Evolutionary conservation across 1,140 invertebrate species (phyloP).

Genomic region (Asobara japonica): DNA sequence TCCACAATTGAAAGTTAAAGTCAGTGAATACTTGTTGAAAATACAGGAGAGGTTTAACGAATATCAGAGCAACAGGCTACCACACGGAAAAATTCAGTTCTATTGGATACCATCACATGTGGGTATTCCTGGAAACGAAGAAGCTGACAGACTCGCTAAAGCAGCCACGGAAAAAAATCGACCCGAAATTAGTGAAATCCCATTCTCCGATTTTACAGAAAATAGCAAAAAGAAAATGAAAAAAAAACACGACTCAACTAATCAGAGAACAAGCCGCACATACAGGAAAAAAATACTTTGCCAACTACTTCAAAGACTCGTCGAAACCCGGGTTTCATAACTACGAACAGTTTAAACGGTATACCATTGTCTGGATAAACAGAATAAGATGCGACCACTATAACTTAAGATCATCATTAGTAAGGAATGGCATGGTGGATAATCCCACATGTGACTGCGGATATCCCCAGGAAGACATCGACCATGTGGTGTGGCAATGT

Average conservation of each 20-base stretch:
- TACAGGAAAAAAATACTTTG: slow-evolving; percentile 17
- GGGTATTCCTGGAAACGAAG: slow-evolving; percentile 9
- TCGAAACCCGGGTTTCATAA: neutral
- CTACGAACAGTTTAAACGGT: no score
- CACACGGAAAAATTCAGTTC: neutral
- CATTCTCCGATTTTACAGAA: neutral
- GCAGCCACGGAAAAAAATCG: neutral
- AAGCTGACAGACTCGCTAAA: slow-evolving; percentile 6
- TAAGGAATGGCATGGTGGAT: no score
- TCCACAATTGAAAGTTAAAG: neutral
- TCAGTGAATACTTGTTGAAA: neutral
- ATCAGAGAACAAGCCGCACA: neutral
- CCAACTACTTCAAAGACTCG: neutral
- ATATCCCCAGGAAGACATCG: no score
- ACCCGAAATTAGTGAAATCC: neutral
- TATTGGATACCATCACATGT: slow-evolving; percentile 24
- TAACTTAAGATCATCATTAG: no score
- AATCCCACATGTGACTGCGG: no score
- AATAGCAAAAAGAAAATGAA: neutral
- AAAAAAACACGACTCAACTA: neutral
- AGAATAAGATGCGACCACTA: no score
- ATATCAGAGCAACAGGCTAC: neutral
- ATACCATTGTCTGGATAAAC: no score
- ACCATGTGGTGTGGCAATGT: no score
- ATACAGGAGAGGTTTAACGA: neutral